Base-by-base conservation (phyloP, 2,888 invertebrate species). In the Eilema depressum region DNA sequence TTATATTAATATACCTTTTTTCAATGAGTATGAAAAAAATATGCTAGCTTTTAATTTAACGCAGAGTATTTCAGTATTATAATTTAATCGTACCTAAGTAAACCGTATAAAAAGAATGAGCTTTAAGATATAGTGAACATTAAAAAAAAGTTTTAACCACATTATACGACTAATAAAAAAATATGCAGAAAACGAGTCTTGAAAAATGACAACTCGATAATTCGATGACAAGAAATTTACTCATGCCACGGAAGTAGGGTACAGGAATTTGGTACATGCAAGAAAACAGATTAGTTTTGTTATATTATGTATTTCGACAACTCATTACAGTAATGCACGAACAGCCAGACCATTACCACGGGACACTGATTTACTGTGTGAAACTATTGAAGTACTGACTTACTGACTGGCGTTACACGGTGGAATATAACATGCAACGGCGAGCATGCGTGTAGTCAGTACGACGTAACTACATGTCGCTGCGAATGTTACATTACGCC, bases 251-350 rank as follows among this genome's bases (percentile, higher is more conserved):
- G 85, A 84, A 81, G 85, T 85, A 71, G 83, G 82, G 90, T 88
- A 87, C 76, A 86, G 91, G 92, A 87, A 81, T 75, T 74, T 85
- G 89, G 89, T 83, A 78, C 93, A 95, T 95, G 95, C 95, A 95
- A 95, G 93, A 95, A 95, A 95, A 95, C 93, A 95, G 92, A 89
- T 88, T 91, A 79, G 89, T 90, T 88, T 85, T 84, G 92, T 91
- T 79, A 86, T 90, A 90, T 88, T 87, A 91, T 94, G 89, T 95
- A 95, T 95, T 94, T 94, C 92, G 82, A 92, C 90, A 94, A 84
- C 88, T 91, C 91, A 90, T 87, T 92, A 93, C 91, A 94, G 76
- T 89, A 88, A 93, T 88, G 91, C 90, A 90, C 85, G 82, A 91
- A 89, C 89, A 92, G 91, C 91, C 92, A 91, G 82, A 89, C 86